Conservation (phyloP, 2,113 vertebrate species). For the Suncus etruscus region DNA sequence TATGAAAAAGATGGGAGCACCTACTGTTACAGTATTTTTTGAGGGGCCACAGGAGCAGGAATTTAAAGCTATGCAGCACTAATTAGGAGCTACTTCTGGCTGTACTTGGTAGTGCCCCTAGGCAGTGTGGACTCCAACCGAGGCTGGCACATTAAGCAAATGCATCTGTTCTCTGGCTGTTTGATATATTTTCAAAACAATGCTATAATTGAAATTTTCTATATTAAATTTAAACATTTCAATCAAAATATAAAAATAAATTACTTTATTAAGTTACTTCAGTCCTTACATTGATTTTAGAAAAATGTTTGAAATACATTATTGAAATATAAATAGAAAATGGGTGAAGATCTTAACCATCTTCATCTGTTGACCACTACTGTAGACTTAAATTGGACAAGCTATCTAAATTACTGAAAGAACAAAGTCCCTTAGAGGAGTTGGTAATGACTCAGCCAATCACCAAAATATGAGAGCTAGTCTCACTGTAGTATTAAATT, state of each 20-base stretch:
- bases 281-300: slow-evolving; percentile 67
- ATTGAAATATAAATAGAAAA: slow-evolving; percentile 79
- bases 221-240: neutral
- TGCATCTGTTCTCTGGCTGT: neutral
- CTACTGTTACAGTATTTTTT: too few species aligned
- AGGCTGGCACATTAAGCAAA: too few species aligned
- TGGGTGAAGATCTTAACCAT: slow-evolving; percentile 1
- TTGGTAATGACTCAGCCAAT: slow-evolving; percentile 60
- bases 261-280: slow-evolving; percentile 79
- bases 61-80: too few species aligned
- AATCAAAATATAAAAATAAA: slow-evolving; percentile 75
- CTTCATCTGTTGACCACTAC: neutral
- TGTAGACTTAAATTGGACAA: neutral
- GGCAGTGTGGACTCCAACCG: too few species aligned
- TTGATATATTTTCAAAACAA: neutral
- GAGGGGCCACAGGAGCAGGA: too few species aligned
- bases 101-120: too few species aligned
- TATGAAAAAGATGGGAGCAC: too few species aligned
- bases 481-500: slow-evolving; percentile 34
- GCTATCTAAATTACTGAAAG: slow-evolving; percentile 29
- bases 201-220: neutral
- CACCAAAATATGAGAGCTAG: slow-evolving; percentile 45
- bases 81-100: too few species aligned
- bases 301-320: slow-evolving; percentile 78
- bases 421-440: neutral